A percentile compares a stretch with the other conserved stretches of the same genome.
Conservation (phyloP, 2,888 invertebrate species). For the Leptopilina drosophilae region DNA sequence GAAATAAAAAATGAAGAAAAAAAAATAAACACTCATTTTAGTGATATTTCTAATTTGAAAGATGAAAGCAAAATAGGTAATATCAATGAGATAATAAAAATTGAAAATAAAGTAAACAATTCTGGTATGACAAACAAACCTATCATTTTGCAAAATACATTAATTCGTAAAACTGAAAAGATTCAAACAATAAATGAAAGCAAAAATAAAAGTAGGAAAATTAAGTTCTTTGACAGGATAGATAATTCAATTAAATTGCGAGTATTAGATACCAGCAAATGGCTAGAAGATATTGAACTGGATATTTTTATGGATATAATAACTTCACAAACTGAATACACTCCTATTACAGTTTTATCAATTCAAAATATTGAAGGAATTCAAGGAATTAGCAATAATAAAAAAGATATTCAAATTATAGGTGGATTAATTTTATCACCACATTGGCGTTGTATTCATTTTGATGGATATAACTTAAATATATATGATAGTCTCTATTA, state of each 20-base stretch:
- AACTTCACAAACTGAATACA: not conserved
- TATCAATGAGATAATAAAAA: no score
- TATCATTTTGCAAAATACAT: no score
- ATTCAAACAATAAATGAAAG: no score
- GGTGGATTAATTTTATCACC: not conserved
- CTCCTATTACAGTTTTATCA: not conserved
- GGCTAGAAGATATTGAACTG: conserved; percentile 6
- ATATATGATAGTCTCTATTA: no score
- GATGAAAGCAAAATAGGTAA: no score
- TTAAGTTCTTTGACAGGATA: not conserved
- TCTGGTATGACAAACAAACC: no score
- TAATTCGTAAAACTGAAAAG: no score
- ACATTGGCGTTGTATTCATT: conserved; percentile 25
- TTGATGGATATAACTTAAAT: not conserved
- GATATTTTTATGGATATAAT: not conserved
- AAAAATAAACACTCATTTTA: no score
- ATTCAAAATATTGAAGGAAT: conserved; percentile 6
- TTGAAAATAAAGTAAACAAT: no score
- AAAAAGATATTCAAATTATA: not conserved
- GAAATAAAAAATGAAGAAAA: no score
- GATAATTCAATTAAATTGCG: conserved; percentile 1
- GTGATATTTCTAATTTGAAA: no score
- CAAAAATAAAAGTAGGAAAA: no score
- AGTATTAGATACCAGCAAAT: not conserved
- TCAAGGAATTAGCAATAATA: not conserved